Base-by-base conservation (phyloP, 2,113 vertebrate species). In the Oncorhynchus mykiss region DNA sequence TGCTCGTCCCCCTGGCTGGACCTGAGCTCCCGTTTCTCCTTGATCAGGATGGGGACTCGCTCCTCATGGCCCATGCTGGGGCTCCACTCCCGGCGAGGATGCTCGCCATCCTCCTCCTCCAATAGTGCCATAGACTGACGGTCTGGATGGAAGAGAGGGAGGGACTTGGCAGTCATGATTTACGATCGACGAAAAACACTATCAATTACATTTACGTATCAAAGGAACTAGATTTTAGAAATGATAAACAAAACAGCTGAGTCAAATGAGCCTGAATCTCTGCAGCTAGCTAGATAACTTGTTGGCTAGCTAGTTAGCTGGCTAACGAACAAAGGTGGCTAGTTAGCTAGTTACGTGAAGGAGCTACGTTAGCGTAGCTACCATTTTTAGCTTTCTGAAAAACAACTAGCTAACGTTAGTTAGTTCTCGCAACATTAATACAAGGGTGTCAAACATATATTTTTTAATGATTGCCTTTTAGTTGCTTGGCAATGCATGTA, bases 261-360 rank as follows among this genome's bases (percentile, higher is more conserved):
- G 16, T 13, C 16, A 34, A 34, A 6, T n/a, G 8, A n/a, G 2
- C 11, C 60, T 25, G 3, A 45, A 45, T 45, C 14, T 18, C 20
- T 9, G 31, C 3, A 31, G 11, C 29, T 31, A 45, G 1, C 7
- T 31, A 49, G 48, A 5, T 16, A 71, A 16, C 16, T 12, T 13
- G 49, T 45, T 45, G 39, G 39, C 14, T 78, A 77, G n/a, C 16
- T 51, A 16, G 25, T 14, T 75, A 7, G 2, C 49, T 54, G 68
- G 90, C 90, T 91, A 90, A 87, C 86, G 85, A 92, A 92, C 91
- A 92, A 92, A 91, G 90, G 91, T 88, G 80, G 91, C 89, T 72
- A 78, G 12, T 27, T 27, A 20, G 24, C 24, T 71, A 65, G 8
- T 45, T 45, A 45, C 39, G 39, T 12, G 9, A 45, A 45, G 39